phyloP scores from a whole-genome alignment of 1,140 invertebrate genomes.

The Drosophila rhopaloa region DNA sequence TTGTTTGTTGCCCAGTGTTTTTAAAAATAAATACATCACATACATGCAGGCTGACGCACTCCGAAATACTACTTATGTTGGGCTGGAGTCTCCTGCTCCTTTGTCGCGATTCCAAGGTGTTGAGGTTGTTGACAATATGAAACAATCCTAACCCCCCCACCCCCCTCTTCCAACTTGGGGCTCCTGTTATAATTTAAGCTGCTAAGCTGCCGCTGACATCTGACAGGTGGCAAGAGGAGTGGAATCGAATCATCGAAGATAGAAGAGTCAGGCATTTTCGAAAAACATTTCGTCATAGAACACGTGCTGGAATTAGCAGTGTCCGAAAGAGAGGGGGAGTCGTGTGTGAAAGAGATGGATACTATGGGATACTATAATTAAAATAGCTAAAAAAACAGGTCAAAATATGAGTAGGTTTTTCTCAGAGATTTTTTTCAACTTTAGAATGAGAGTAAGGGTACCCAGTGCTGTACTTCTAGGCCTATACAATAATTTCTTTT shows the following conservation, averaged over 20 bases:
- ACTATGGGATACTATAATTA: no score
- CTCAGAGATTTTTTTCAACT: no score
- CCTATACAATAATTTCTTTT: no score
- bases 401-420: no score
- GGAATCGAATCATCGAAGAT: constrained; percentile 15
- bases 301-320: constrained; percentile 68
- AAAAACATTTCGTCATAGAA: constrained; percentile 55
- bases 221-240: constrained; percentile 63
- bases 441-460: no score
- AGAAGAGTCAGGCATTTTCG: constrained; percentile 29
- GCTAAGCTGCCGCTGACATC: constrained; percentile 64
- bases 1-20: constrained; percentile 34
- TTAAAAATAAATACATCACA: constrained; percentile 68
- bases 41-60: constrained; percentile 12
- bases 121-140: constrained; percentile 59
- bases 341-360: not conserved
- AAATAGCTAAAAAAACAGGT: no score
- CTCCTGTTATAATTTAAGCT: constrained; percentile 46
- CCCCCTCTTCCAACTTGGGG: no score
- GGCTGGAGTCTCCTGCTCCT: constrained; percentile 18
- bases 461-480: no score
- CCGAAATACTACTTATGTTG: constrained; percentile 69
- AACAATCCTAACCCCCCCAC: constrained; percentile 18
- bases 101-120: constrained; percentile 55
- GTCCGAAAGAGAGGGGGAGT: not conserved